Evolutionary conservation across 2,888 invertebrate species (phyloP).

Genomic region (Tineola bisselliella): DNA sequence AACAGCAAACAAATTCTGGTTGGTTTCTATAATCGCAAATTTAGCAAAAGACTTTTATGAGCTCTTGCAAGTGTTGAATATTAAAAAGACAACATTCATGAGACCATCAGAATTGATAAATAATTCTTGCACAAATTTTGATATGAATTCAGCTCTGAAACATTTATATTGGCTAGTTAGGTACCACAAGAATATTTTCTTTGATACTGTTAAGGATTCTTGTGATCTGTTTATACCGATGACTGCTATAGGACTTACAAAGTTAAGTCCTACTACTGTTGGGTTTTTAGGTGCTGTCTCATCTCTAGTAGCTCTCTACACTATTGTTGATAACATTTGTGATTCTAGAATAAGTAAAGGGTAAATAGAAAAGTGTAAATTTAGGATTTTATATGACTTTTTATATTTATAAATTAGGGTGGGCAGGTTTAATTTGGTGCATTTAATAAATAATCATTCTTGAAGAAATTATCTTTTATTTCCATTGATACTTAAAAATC

Average conservation of each 20-base stretch:
- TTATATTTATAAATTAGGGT: neutral
- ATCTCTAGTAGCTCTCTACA: conserved; percentile 80
- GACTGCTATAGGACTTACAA: conserved; percentile 80
- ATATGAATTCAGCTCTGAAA: conserved; percentile 32
- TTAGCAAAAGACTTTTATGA: conserved; percentile 87
- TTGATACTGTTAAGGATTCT: conserved; percentile 86
- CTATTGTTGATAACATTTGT: conserved; percentile 65
- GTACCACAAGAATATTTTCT: conserved; percentile 72
- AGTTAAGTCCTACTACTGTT: conserved; percentile 79
- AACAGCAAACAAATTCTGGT: conserved; percentile 84
- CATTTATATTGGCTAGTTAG: conserved; percentile 36
- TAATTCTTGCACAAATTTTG: conserved; percentile 27
- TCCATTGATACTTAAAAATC: no score
- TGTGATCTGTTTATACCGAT: conserved; percentile 91
- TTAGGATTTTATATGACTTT: neutral
- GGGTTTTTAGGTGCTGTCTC: conserved; percentile 84
- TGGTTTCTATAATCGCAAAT: conserved; percentile 82
- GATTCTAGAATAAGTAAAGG: neutral
- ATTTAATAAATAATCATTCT: no score
- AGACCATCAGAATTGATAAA: conserved; percentile 48
- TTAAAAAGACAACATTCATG: conserved; percentile 43
- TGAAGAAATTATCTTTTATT: no score
- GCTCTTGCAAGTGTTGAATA: conserved; percentile 71
- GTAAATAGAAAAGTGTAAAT: neutral
- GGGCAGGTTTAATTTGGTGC: no score